These are phyloP conservation scores for Standfussiana lucernea DNA, from an alignment of 2,888 invertebrate genomes.

Conservation along the genomic window DNA sequence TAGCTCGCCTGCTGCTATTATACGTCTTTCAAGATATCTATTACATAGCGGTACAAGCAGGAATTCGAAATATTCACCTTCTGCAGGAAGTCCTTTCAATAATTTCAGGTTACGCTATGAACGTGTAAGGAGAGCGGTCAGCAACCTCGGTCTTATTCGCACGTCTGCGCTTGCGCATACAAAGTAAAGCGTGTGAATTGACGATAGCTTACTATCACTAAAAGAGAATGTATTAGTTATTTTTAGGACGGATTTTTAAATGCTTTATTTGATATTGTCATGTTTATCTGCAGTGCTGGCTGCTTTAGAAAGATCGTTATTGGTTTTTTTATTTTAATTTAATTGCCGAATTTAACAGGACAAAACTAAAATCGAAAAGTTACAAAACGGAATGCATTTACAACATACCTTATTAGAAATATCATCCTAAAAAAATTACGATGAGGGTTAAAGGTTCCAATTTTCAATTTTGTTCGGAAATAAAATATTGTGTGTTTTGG, in stretches of 20 bases:
- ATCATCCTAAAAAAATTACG: too few relatives aligned
- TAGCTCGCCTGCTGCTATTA: neutral
- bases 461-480: neutral
- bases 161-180: conserved; percentile 64
- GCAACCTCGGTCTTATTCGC: conserved; percentile 68
- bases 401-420: too few relatives aligned
- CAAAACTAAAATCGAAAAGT: neutral
- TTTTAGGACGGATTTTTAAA: neutral
- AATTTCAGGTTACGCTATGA: conserved; percentile 48
- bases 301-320: neutral
- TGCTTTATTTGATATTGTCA: neutral
- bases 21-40: neutral
- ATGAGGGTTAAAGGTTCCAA: neutral
- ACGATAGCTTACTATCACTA: conserved; percentile 49
- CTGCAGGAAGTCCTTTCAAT: conserved; percentile 47
- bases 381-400: neutral
- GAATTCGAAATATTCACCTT: conserved; percentile 35
- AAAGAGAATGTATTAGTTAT: conserved; percentile 45
- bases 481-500: neutral
- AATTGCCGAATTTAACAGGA: neutral
- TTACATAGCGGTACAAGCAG: conserved; percentile 5
- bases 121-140: conserved; percentile 69
- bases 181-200: conserved; percentile 60
- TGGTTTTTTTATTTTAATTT: neutral
- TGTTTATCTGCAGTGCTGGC: neutral